These are phyloP conservation scores for Saxidomus purpurata DNA, from an alignment of 1,140 invertebrate species.

Conservation along the genomic window DNA sequence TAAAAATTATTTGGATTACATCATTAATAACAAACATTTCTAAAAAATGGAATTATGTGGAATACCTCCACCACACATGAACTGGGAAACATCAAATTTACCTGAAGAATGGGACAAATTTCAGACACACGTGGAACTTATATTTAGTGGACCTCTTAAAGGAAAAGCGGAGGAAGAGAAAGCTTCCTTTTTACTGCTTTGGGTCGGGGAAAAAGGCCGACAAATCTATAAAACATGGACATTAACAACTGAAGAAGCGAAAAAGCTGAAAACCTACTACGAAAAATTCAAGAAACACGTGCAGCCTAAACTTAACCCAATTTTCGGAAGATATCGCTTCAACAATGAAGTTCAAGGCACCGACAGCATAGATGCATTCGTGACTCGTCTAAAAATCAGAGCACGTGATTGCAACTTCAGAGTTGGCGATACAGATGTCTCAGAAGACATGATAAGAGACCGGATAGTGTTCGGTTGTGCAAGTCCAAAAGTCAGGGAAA, in stretches of 20 bases:
- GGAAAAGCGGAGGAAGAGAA: slow-evolving; percentile 54
- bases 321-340: neutral
- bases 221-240: slow-evolving; percentile 60
- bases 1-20: neutral
- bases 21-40: neutral
- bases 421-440: neutral
- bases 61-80: slow-evolving; percentile 25
- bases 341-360: neutral
- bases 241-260: neutral
- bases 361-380: neutral
- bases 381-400: neutral
- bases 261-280: neutral
- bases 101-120: slow-evolving; percentile 64
- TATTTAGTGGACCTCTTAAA: slow-evolving; percentile 63
- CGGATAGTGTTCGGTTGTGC: too few relatives aligned
- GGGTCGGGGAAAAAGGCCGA: slow-evolving; percentile 59
- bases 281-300: neutral
- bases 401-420: neutral
- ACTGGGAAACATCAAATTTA: slow-evolving; percentile 65
- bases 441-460: too few relatives aligned
- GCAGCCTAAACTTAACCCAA: neutral
- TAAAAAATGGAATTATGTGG: slow-evolving; percentile 23
- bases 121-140: slow-evolving; percentile 55
- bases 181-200: slow-evolving; percentile 59
- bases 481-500: too few relatives aligned